phyloP scores from a whole-genome alignment of 2,797 vertebrate genomes.

The Poeciliopsis gracilis region DNA sequence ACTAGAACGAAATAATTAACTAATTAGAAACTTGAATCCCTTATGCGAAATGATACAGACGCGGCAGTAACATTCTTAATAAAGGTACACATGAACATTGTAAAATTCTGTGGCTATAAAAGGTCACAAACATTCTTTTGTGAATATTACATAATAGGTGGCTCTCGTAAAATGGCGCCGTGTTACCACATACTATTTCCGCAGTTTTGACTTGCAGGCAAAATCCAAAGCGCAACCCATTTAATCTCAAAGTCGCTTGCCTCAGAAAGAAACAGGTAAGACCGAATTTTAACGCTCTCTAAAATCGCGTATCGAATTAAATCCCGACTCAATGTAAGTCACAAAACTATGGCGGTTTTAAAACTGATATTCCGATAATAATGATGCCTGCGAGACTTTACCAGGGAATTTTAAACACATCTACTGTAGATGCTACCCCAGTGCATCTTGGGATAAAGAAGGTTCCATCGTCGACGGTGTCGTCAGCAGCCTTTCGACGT shows the following conservation, averaged over 20 bases:
- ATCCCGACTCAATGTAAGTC: neutral
- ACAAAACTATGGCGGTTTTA: neutral
- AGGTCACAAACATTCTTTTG: neutral
- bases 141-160: neutral
- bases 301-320: accelerated
- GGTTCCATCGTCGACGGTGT: slow-evolving; percentile 23
- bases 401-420: accelerated
- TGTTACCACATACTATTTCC: accelerated
- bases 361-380: neutral
- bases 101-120: neutral
- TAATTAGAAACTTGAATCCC: neutral
- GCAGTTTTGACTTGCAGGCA: slow-evolving; percentile 28
- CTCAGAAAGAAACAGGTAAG: neutral
- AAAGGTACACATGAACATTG: neutral
- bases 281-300: too few species aligned
- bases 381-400: slow-evolving; percentile 24
- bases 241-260: neutral
- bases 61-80: neutral
- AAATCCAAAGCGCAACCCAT: neutral
- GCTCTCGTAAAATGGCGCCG: slow-evolving; percentile 43
- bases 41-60: neutral
- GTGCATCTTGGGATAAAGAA: slow-evolving; percentile 84
- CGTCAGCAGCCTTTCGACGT: slow-evolving; percentile 32
- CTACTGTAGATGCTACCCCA: slow-evolving; percentile 14
- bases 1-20: neutral